Evolutionary conservation across 2,797 vertebrate genomes (phyloP), one percentile per base, ranked within the genome.

Genomic region (Florisuga fusca): DNA sequence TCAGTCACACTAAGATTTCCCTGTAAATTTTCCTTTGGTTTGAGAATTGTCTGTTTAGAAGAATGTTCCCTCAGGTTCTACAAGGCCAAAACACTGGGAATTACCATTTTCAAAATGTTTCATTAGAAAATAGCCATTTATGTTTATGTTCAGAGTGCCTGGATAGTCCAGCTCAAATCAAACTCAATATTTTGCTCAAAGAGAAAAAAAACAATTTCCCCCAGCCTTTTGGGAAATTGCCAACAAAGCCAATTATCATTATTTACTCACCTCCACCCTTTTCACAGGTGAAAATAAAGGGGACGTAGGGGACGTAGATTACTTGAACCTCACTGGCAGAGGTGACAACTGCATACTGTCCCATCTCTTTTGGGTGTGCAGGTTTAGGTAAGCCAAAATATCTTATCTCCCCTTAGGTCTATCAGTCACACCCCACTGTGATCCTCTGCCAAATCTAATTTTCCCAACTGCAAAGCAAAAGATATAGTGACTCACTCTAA

Each of bases 231-330:
- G 31, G 41, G 22, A 27, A 68, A 41, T 14, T 78, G 61, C 17
- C 55, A 94, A 67, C 53, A 71, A 77, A 82, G 69, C 21, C 33
- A 25, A 6, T 4, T 53, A 34, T 25, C n/a, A 45, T 45, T 71
- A 77, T 80, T 87, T 53, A 87, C 27, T 21, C 14, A 64, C 27
- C 41, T 87, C 63, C 45, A 75, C 29, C 29, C 25, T 51, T 76
- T 85, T 62, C 55, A 95, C 67, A 94, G 59, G 66, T 51, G 57
- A 87, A 91, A 94, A 76, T 10, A 62, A 95, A 81, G 61, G n/a
- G n/a, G n/a, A n/a, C n/a, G n/a, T n/a, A 91, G 74, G 77, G 31
- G 59, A 26, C 19, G 50, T 43, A 54, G 50, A 61, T 13, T 67
- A 31, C 25, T 77, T 31, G 50, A 71, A 31, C 26, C 34, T 86